Percentiles rank a stretch among this genome's conserved stretches.
Conservation (phyloP, 2,113 vertebrate species). For the Nesoenas mayeri region DNA sequence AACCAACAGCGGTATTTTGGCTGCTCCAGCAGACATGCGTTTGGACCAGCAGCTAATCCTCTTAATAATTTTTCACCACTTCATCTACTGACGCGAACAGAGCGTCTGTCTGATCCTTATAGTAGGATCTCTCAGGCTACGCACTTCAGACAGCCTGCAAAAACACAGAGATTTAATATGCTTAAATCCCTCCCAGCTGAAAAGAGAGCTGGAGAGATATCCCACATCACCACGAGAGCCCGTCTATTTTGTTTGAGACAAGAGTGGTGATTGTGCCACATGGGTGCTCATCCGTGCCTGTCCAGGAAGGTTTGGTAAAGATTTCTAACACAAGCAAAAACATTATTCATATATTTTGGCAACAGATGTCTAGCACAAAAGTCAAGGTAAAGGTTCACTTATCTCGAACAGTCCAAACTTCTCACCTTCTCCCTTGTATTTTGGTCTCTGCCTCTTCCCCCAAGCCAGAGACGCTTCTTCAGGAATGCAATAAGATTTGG, state of each 20-base stretch:
- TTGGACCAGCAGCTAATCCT: slow-evolving; percentile 30
- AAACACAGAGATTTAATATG: background rate
- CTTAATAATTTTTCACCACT: slow-evolving; percentile 21
- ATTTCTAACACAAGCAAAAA: background rate
- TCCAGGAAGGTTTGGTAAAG: background rate
- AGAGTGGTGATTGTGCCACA: background rate
- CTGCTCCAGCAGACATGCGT: background rate
- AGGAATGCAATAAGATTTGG: background rate
- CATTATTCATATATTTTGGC: background rate
- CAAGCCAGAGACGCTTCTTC: background rate
- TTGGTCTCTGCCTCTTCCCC: background rate
- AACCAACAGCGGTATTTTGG: background rate
- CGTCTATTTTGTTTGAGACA: background rate
- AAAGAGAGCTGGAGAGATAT: background rate
- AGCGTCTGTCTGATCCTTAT: background rate
- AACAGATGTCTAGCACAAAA: background rate
- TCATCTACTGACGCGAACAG: background rate
- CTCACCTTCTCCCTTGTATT: background rate
- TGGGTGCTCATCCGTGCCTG: background rate
- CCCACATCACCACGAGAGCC: background rate
- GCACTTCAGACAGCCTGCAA: background rate
- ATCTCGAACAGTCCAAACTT: background rate
- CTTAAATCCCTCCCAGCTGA: background rate
- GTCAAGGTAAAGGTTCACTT: background rate
- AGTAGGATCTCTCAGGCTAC: background rate